Evolutionary conservation across 2,797 vertebrate genomes (phyloP).

Genomic region (Xenops minutus): DNA sequence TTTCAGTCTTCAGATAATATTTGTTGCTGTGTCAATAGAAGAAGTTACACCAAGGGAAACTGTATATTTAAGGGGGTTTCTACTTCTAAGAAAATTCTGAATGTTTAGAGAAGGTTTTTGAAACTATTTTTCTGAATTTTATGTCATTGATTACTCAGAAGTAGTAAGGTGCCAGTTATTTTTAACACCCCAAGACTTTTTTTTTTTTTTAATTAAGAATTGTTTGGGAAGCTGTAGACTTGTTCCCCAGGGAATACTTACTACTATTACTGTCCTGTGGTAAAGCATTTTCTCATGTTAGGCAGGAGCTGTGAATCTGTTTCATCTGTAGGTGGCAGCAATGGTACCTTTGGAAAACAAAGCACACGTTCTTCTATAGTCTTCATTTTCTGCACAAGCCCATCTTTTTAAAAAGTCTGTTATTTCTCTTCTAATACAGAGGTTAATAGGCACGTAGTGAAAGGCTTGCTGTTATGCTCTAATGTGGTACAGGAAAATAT

Average conservation of each 20-base stretch:
- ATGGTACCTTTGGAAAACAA: neutral
- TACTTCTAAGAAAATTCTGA: neutral
- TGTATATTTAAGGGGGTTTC: neutral
- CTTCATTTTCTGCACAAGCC: neutral
- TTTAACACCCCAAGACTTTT: neutral
- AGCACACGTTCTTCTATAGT: neutral
- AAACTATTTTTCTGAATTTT: neutral
- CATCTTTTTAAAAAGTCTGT: neutral
- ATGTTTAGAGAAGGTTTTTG: neutral
- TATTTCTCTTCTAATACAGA: neutral
- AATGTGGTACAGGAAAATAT: neutral
- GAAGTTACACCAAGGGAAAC: neutral
- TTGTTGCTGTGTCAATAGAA: neutral
- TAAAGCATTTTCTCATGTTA: neutral
- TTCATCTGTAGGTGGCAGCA: slow-evolving; percentile 53
- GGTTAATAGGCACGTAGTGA: neutral
- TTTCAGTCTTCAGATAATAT: neutral
- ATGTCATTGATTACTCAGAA: neutral
- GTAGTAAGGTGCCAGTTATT: neutral
- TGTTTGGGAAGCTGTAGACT: neutral
- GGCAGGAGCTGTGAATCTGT: neutral
- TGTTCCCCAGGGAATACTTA: fast-evolving
- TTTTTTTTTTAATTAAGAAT: neutral
- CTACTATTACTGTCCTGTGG: neutral
- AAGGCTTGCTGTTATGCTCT: neutral